A percentile compares a stretch with the other conserved stretches of the same genome.
Evolutionary conservation across 2,113 vertebrate genomes (phyloP).

Genomic region (Mus spicilegus): DNA sequence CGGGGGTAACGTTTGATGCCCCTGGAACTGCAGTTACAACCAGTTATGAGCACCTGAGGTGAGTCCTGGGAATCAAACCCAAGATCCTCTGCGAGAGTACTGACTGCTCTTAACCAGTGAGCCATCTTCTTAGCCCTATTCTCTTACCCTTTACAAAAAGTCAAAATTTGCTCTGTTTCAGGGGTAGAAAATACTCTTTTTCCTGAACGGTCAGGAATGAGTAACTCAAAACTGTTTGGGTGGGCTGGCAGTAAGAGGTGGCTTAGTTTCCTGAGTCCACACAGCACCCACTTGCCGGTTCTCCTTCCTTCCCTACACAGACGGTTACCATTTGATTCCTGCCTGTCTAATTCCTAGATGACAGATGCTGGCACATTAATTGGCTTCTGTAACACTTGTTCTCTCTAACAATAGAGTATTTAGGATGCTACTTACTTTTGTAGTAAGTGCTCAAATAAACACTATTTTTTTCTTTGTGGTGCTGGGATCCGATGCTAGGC

Average conservation of each 20-base stretch:
- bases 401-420: slow-evolving; percentile 1
- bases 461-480: not conserved
- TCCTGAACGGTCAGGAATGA: not conserved
- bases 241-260: not conserved
- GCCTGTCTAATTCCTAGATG: not conserved
- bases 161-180: not conserved
- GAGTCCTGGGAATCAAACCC: not conserved
- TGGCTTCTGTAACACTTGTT: not conserved
- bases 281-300: not conserved
- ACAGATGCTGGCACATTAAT: not conserved
- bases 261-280: not conserved
- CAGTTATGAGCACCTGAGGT: not conserved
- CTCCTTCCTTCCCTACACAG: not conserved
- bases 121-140: not conserved
- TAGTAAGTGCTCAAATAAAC: slow-evolving; percentile 3
- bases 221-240: not conserved
- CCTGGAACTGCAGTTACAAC: not conserved
- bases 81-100: not conserved
- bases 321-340: not conserved
- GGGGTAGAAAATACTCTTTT: not conserved
- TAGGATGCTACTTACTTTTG: slow-evolving; percentile 11
- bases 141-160: not conserved
- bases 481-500: not conserved
- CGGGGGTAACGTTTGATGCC: not conserved
- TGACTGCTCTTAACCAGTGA: not conserved